Evolutionary conservation across 2,113 vertebrate genomes (phyloP).

Genomic region (Pungitius pungitius): DNA sequence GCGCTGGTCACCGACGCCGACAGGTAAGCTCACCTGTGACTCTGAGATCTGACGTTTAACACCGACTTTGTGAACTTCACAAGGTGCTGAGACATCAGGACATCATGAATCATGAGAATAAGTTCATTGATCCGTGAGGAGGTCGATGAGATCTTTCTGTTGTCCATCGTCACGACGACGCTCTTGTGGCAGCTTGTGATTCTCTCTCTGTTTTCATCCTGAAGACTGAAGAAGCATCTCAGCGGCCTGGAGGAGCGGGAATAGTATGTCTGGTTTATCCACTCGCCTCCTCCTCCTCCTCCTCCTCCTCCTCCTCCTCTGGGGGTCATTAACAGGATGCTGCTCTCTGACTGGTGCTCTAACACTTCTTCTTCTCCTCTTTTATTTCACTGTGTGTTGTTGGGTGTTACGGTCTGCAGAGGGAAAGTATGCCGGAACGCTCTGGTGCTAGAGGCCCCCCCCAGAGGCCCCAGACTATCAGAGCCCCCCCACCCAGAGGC

Average conservation of each 20-base stretch:
- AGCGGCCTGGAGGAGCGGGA: slow-evolving; percentile 85
- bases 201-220: slow-evolving; percentile 27
- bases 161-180: too few relatives aligned
- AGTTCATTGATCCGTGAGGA: too few relatives aligned
- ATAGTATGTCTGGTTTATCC: slow-evolving; percentile 84
- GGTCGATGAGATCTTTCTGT: too few relatives aligned
- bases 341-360: slow-evolving; percentile 50
- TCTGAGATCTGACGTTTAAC: too few relatives aligned
- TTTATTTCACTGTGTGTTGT: neutral
- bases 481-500: too few relatives aligned
- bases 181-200: neutral
- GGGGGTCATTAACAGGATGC: slow-evolving; percentile 41
- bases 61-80: too few relatives aligned
- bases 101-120: too few relatives aligned
- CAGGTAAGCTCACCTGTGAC: slow-evolving; percentile 82
- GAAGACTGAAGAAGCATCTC: slow-evolving; percentile 75
- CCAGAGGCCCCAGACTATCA: too few relatives aligned
- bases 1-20: slow-evolving; percentile 97
- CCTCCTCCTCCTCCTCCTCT: neutral
- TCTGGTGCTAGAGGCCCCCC: too few relatives aligned
- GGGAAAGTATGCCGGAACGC: neutral
- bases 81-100: too few relatives aligned
- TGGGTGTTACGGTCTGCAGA: too few relatives aligned
- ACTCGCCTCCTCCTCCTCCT: slow-evolving; percentile 22
- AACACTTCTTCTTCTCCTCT: slow-evolving; percentile 4